Conservation (phyloP, 2,113 vertebrate species). For the Corythornis vintsioides region DNA sequence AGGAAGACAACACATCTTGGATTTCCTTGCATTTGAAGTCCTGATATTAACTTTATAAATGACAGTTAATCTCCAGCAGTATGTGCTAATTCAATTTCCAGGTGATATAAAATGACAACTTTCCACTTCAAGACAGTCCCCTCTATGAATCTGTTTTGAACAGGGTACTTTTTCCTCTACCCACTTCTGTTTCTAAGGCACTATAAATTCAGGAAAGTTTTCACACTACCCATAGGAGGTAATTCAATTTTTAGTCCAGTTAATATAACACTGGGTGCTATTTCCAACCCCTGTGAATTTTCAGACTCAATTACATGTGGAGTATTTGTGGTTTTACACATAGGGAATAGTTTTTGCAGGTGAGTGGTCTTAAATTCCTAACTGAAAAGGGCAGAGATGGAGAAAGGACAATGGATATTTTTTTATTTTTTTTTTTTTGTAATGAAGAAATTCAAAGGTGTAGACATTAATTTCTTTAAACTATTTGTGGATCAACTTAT, state of each 20-base stretch:
- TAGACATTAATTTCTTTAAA: background rate
- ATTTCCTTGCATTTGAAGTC: background rate
- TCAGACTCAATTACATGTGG: background rate
- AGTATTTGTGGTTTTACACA: background rate
- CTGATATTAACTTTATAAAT: background rate
- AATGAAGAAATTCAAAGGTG: background rate
- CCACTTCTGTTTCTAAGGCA: background rate
- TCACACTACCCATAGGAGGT: conserved; percentile 1
- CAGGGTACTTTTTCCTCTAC: background rate
- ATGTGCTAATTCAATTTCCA: background rate
- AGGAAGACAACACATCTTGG: background rate
- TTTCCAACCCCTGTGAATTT: background rate
- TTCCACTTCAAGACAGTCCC: background rate
- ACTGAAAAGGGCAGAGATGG: background rate
- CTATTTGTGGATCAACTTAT: background rate
- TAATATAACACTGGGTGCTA: background rate
- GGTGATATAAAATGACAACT: background rate
- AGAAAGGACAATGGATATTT: background rate
- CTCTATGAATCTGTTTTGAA: background rate
- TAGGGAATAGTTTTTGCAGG: background rate
- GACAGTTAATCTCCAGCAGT: background rate
- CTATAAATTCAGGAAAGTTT: background rate
- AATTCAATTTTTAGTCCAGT: background rate
- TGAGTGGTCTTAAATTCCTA: background rate
- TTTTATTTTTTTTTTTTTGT: conserved; percentile 32